phyloP scores from a whole-genome alignment of 2,113 vertebrate species.

The Arenaria interpres region DNA sequence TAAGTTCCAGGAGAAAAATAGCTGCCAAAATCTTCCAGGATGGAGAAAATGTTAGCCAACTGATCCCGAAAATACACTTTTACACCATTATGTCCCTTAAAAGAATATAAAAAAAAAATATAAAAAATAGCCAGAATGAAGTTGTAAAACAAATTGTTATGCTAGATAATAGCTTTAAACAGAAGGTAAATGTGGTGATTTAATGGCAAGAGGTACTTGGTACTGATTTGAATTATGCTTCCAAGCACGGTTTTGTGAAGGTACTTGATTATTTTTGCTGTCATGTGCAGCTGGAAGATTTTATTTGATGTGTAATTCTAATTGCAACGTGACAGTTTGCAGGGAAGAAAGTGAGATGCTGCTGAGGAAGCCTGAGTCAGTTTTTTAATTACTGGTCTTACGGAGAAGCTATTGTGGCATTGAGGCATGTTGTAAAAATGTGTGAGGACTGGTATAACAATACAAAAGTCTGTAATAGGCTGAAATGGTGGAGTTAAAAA shows the following conservation, averaged over 20 bases:
- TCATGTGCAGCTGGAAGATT: neutral
- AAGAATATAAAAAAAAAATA: neutral
- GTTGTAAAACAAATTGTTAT: neutral
- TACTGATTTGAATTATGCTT: neutral
- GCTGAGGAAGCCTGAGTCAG: neutral
- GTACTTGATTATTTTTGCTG: neutral
- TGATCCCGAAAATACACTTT: neutral
- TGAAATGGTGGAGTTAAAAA: neutral
- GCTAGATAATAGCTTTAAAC: neutral
- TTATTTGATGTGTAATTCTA: neutral
- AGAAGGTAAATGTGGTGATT: neutral
- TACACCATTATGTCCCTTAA: neutral
- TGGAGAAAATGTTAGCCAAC: neutral
- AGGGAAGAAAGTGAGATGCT: neutral
- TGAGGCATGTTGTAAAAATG: neutral
- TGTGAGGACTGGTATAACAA: neutral
- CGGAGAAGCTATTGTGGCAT: neutral
- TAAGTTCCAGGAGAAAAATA: neutral
- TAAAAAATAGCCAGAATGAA: neutral
- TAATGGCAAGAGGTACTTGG: neutral
- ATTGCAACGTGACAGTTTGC: neutral
- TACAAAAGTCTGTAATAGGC: neutral
- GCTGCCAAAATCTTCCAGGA: neutral
- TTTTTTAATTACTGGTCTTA: neutral
- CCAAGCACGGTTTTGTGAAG: neutral